Percentiles rank a stretch among this genome's conserved stretches.
phyloP scores from a whole-genome alignment of 2,797 vertebrate species.

The Poecilia velifera region DNA sequence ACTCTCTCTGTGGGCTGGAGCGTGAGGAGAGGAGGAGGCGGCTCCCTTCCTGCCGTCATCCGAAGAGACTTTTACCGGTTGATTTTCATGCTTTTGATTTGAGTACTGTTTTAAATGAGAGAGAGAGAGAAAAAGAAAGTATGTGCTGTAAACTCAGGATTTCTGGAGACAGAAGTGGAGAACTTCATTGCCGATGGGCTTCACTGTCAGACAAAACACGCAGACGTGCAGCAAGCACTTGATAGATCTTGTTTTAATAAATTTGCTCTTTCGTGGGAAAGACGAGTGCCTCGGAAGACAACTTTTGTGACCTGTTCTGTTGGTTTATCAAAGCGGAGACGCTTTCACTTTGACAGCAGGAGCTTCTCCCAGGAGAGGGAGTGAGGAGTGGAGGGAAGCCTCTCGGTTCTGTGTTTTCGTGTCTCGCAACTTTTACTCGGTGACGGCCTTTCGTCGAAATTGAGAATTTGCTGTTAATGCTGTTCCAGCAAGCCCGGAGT shows the following conservation, averaged over 20 bases:
- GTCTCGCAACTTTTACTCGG: constrained; percentile 70
- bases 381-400: constrained; percentile 44
- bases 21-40: constrained; percentile 63
- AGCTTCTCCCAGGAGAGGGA: constrained; percentile 63
- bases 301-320: constrained; percentile 91
- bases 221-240: constrained; percentile 85
- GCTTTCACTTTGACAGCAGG: constrained; percentile 70
- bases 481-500: constrained; percentile 39
- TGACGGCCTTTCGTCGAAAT: constrained; percentile 63
- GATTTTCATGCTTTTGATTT: constrained; percentile 91
- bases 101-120: constrained; percentile 77
- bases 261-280: constrained; percentile 98
- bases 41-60: constrained; percentile 80
- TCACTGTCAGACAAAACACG: constrained; percentile 83
- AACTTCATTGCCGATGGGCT: constrained; percentile 89
- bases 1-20: constrained; percentile 62
- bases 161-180: constrained; percentile 90
- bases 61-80: constrained; percentile 87
- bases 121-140: constrained; percentile 86
- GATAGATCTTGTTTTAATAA: constrained; percentile 98
- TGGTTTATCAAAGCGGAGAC: constrained; percentile 71
- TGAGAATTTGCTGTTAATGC: constrained; percentile 55
- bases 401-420: constrained; percentile 54
- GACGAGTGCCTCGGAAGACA: constrained; percentile 91
- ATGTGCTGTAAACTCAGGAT: constrained; percentile 96